Base-by-base conservation (phyloP, 2,888 invertebrate genomes). In the Papilio elwesi region DNA sequence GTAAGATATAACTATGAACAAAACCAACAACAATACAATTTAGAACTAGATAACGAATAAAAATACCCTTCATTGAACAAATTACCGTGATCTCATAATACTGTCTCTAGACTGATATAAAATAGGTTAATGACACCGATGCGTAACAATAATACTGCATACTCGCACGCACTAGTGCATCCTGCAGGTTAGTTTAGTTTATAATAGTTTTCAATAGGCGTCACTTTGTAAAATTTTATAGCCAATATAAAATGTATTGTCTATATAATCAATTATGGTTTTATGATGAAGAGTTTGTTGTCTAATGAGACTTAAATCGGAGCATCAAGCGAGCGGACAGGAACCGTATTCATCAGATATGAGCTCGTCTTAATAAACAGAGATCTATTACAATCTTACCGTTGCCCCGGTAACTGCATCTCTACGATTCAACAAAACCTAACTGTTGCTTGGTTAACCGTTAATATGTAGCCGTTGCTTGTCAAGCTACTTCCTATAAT, bases 81-180 rank as follows among this genome's bases (percentile, higher is more conserved):
- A 59, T 59, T 43, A 59, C n/a, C 43, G 5, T 59, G 43, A 13
- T 7, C 38, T 38, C n/a, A 38, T 10, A 9, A 38, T 43, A 43
- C 10, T 59, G n/a, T 43, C 38, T 62, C 59, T 43, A 62, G 43
- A n/a, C 59, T 62, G n/a, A 43, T 43, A 62, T 47, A 55, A 68
- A 72, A 72, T 63, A 67, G 63, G 67, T 63, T 68, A 62, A 72
- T 55, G 55, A 67, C 68, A 68, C 49, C 43, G 36, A 26, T 68
- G n/a, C 47, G 48, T 72, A n/a, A 68, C 68, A 63, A 57, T 59
- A 72, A 47, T 55, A 63, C 53, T 67, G 68, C 68, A 72, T 72
- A 62, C 63, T 68, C 53, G 67, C 71, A 72, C 71, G 71, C 62
- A 63, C 36, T 48, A 53, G 47, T 68, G 63, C 71, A 68, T 72